phyloP scores from a whole-genome alignment of 2,888 invertebrate genomes.

The Dynastes hyllus region DNA sequence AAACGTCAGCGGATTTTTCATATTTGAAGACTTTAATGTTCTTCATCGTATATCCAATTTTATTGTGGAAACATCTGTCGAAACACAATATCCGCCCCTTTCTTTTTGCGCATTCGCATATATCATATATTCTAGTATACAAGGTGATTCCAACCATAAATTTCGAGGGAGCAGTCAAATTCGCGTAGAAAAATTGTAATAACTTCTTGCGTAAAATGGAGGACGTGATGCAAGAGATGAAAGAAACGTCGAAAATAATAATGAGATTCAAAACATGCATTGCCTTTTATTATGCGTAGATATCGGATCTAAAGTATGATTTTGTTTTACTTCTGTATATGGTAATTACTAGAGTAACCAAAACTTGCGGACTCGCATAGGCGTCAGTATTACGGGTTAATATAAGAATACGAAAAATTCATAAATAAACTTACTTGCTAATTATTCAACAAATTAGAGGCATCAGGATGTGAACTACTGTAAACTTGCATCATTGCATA shows the following conservation, averaged over 20 bases:
- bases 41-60: conserved; percentile 16
- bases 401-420: no score
- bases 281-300: background rate
- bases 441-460: no score
- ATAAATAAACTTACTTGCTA: no score
- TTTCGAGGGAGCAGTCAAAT: conserved; percentile 19
- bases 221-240: conserved; percentile 1
- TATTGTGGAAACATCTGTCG: conserved; percentile 34
- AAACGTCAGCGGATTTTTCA: conserved; percentile 5
- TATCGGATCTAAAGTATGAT: background rate
- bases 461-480: no score
- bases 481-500: no score
- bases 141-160: conserved; percentile 31
- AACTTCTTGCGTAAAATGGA: conserved; percentile 17
- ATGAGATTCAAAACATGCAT: background rate
- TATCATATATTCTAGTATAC: background rate
- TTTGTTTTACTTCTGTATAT: no score
- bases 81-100: conserved; percentile 11
- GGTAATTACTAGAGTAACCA: no score
- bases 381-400: no score
- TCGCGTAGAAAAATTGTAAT: conserved; percentile 32
- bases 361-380: no score
- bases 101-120: background rate
- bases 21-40: conserved; percentile 7
- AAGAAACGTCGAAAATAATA: conserved; percentile 14